Conservation (phyloP, 1,140 invertebrate species). For the Marisa cornuarietis region DNA sequence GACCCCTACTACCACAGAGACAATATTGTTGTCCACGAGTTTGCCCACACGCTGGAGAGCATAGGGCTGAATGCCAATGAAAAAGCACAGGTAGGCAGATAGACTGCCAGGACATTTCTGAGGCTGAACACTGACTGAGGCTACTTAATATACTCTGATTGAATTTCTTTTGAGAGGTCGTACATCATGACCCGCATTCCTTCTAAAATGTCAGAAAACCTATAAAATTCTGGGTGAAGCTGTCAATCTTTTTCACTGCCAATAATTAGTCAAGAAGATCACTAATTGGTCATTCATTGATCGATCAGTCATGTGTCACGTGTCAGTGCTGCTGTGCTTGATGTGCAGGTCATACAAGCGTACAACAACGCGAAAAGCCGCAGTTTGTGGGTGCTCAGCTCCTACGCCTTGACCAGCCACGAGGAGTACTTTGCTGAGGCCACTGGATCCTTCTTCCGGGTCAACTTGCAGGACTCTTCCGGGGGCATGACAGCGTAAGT, state of each 20-base stretch:
- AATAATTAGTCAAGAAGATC: too few species aligned
- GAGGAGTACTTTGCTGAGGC: conserved; percentile 44
- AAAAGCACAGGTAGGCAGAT: not conserved
- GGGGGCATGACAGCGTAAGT: conserved; percentile 1
- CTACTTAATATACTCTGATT: too few species aligned
- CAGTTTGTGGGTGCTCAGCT: conserved; percentile 26
- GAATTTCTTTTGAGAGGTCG: too few species aligned
- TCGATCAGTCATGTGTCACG: too few species aligned
- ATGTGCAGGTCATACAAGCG: conserved; percentile 28
- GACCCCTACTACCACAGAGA: conserved; percentile 42
- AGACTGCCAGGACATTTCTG: too few species aligned
- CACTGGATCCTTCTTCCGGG: conserved; percentile 30
- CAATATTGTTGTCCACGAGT: conserved; percentile 51
- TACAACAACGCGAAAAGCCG: conserved; percentile 31
- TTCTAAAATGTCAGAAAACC: too few species aligned
- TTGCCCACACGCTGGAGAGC: conserved; percentile 39
- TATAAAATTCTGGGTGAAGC: too few species aligned
- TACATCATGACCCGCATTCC: too few species aligned
- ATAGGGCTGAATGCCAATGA: not conserved
- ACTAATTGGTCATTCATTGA: too few species aligned
- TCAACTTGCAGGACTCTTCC: conserved; percentile 1
- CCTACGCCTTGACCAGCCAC: conserved; percentile 40
- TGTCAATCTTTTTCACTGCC: too few species aligned
- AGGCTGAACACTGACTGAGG: not conserved
- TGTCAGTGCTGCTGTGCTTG: too few species aligned